Evolutionary conservation across 2,797 vertebrate species (phyloP), one percentile per base, ranked within the genome.

Genomic region (Rhinella marina): DNA sequence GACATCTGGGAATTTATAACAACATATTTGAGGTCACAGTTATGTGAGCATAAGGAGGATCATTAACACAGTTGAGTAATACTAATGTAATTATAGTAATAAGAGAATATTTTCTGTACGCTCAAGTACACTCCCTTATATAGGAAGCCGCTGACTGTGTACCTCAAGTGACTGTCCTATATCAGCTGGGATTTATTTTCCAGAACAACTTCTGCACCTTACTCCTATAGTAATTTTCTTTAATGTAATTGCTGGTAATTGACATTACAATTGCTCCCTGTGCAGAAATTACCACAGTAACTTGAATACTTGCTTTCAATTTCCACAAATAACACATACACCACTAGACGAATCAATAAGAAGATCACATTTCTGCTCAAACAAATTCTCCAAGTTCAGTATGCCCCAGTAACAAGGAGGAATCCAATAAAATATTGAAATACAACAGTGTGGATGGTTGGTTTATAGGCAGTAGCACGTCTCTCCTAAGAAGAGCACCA

Each of bases 231-330:
- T 76, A 75, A 50, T 76, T 77, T 62, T 76, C 50, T 72, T 52
- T 72, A 76, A 77, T 64, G 72, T 85, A 59, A 85, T 85, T 85
- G 83, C 83, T 85, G 57, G 32, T 85, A 85, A 76, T 62, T 85
- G 56, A 62, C 32, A 76, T 27, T 61, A 64, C 57, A 85, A 85
- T 85, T 85, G 73, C 21, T 85, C 84, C 73, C 73, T 29, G 84
- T 78, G 72, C 72, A 85, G 57, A 77, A 48, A 85, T 77, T 12
- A 85, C 48, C 57, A 21, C 29, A 62, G 70, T 76, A 19, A 62
- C 83, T 64, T 52, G 2, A 77, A 25, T 27, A 9, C 29, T 25
- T 61, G 41, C 75, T 62, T 61, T 84, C 27, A 73, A 84, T 84
- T 75, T 23, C 14, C 14, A 85, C 72, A 76, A 85, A 76, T 76